These are phyloP conservation scores for Nephrotoma guestfalica DNA, from an alignment of 2,888 invertebrate genomes.

Conservation along the genomic window DNA sequence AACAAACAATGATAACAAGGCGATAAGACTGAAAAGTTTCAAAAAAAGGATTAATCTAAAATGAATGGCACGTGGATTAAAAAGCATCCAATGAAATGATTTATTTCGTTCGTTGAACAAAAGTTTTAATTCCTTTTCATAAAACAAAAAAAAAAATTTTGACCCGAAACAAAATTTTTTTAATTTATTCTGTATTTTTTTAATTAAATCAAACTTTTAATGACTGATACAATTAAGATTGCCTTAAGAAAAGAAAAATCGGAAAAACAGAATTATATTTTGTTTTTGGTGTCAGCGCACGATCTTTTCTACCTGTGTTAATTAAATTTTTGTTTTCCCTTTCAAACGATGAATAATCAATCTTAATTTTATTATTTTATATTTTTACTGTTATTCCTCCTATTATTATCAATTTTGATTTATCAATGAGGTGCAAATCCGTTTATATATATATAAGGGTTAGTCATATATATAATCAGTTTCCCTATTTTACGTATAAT, in stretches of 20 bases:
- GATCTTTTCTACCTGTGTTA: neutral
- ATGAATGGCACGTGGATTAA: neutral
- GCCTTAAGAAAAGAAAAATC: neutral
- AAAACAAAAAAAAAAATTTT: neutral
- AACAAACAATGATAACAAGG: neutral
- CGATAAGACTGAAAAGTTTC: neutral
- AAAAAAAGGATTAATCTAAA: neutral
- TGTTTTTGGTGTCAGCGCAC: neutral
- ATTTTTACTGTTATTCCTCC: neutral
- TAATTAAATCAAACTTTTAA: neutral
- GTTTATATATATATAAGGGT: neutral
- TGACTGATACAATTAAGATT: neutral
- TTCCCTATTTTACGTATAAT: neutral
- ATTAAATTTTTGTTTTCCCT: neutral
- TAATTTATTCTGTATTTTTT: neutral
- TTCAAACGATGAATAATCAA: neutral
- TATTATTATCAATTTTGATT: neutral
- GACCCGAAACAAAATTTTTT: neutral
- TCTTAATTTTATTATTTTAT: neutral
- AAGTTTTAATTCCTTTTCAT: neutral
- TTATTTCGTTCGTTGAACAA: neutral
- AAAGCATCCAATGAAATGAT: neutral
- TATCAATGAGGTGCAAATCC: neutral
- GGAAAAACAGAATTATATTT: neutral
- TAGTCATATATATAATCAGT: neutral